phyloP scores from a whole-genome alignment of 2,797 vertebrate genomes.

The Pelodytes ibericus region DNA sequence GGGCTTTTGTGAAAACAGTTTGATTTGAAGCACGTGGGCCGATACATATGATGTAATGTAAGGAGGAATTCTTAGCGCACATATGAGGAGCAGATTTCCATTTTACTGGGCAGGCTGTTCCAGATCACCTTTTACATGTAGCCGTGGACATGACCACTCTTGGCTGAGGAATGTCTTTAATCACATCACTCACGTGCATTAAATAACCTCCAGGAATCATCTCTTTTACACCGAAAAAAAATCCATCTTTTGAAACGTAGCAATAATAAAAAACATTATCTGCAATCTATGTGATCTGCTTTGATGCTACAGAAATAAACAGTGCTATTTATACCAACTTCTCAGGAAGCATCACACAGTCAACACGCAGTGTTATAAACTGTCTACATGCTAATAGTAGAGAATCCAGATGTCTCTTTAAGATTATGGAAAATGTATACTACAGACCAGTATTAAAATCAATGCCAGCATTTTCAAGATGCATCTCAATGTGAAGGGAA shows the following conservation, averaged over 20 bases:
- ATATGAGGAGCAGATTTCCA: slow-evolving; percentile 33
- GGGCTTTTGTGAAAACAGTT: neutral
- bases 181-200: slow-evolving; percentile 11
- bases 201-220: slow-evolving; percentile 16
- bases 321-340: no score
- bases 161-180: slow-evolving; percentile 35
- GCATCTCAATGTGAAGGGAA: no score
- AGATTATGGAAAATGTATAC: no score
- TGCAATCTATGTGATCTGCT: neutral
- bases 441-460: no score
- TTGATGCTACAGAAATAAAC: neutral
- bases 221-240: neutral
- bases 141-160: neutral
- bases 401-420: no score
- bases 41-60: slow-evolving; percentile 23
- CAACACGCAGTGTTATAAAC: no score
- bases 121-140: slow-evolving; percentile 16
- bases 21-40: slow-evolving; percentile 9
- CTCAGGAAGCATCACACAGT: no score
- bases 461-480: no score
- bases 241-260: slow-evolving; percentile 10
- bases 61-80: slow-evolving; percentile 5
- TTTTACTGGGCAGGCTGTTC: slow-evolving; percentile 17
- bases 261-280: slow-evolving; percentile 5
- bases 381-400: no score